phyloP scores from a whole-genome alignment of 2,797 vertebrate genomes.

The Psittacula derbiana region DNA sequence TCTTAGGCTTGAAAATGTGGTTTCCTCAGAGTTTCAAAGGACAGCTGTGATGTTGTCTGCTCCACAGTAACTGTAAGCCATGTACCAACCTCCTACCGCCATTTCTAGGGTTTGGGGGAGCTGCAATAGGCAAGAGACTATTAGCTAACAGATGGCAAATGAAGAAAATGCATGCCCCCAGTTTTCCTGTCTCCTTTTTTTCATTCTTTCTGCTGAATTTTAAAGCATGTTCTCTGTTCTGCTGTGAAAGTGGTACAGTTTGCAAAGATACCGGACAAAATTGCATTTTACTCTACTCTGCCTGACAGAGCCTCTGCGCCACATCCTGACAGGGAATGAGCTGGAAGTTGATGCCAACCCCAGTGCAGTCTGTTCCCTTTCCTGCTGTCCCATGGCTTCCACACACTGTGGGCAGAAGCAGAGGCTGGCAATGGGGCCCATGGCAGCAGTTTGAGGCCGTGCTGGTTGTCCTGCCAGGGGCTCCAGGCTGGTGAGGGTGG shows the following conservation, averaged over 20 bases:
- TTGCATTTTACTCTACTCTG: background rate
- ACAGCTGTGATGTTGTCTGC: background rate
- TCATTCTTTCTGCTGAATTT: background rate
- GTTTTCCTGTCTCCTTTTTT: background rate
- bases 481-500: background rate
- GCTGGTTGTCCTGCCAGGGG: background rate
- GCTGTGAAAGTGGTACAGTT: background rate
- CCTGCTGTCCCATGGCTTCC: background rate
- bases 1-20: background rate
- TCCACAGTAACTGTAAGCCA: fast-evolving
- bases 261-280: background rate
- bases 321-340: fast-evolving
- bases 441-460: background rate
- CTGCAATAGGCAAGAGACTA: fast-evolving
- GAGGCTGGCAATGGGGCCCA: background rate
- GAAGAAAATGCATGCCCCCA: background rate
- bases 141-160: background rate
- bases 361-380: background rate
- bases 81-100: fast-evolving
- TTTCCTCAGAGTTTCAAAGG: background rate
- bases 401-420: fast-evolving
- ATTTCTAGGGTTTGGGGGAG: background rate
- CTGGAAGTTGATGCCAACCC: fast-evolving
- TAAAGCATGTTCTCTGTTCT: background rate
- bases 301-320: fast-evolving